Conservation (phyloP, 2,797 vertebrate species). For the Melanotaenia trifasciata region DNA sequence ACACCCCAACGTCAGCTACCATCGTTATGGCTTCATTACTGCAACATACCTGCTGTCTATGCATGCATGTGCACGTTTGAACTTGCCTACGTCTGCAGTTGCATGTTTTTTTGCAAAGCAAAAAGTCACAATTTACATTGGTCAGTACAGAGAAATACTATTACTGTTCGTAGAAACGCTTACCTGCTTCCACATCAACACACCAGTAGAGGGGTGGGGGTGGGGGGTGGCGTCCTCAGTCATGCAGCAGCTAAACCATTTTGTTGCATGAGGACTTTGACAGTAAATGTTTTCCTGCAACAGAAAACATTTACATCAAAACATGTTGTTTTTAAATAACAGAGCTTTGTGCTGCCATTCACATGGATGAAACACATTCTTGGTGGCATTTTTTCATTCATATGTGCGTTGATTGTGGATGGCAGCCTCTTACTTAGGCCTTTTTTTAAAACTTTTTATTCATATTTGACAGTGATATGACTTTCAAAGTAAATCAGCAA, state of each 20-base stretch:
- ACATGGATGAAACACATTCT: too few relatives aligned
- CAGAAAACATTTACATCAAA: not conserved
- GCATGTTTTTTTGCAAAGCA: not conserved
- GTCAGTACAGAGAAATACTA: not conserved
- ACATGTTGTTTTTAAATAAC: too few relatives aligned
- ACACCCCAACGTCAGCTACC: not conserved
- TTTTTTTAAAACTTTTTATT: not conserved
- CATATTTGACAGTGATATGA: not conserved
- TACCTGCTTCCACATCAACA: not conserved
- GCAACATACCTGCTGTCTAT: constrained; percentile 1
- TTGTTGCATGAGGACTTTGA: not conserved
- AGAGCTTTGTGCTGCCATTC: too few relatives aligned
- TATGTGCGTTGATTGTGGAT: too few relatives aligned
- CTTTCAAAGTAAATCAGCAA: not conserved
- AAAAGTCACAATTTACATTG: not conserved
- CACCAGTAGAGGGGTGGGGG: too few relatives aligned
- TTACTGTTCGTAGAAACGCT: not conserved
- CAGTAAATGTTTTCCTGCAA: not conserved
- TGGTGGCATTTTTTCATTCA: too few relatives aligned
- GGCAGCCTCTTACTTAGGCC: too few relatives aligned
- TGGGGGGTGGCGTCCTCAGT: too few relatives aligned
- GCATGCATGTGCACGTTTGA: not conserved
- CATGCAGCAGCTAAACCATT: not conserved
- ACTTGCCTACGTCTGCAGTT: not conserved
- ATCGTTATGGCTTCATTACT: constrained; percentile 23